Percentiles rank a stretch among this genome's conserved stretches.
These are phyloP conservation scores for Microplitis demolitor DNA, from an alignment of 1,140 invertebrate genomes.

Conservation along the genomic window DNA sequence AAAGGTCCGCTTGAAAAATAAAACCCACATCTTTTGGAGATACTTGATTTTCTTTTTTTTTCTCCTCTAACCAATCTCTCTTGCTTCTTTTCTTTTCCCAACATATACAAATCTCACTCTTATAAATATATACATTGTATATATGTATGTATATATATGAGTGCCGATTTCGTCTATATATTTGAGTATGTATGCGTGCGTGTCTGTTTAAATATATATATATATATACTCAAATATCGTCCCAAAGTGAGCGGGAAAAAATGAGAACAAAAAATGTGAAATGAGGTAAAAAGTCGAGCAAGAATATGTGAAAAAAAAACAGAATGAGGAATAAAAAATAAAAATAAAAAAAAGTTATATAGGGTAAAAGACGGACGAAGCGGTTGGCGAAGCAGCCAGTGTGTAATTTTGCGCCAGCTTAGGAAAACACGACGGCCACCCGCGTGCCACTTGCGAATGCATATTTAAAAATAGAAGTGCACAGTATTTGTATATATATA, in stretches of 20 bases:
- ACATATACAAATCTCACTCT: not conserved
- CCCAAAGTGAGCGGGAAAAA: conserved; percentile 10
- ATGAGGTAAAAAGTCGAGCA: too few relatives aligned
- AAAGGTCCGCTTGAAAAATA: conserved; percentile 58
- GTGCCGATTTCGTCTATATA: too few relatives aligned
- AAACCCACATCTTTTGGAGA: conserved; percentile 35
- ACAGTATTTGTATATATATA: conserved; percentile 31
- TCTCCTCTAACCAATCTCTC: conserved; percentile 26
- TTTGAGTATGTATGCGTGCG: too few relatives aligned
- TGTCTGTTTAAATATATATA: too few relatives aligned
- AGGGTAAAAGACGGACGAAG: conserved; percentile 24
- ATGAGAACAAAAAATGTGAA: conserved; percentile 8
- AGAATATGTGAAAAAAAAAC: too few relatives aligned
- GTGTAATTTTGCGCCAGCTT: conserved; percentile 64
- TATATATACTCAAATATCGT: too few relatives aligned
- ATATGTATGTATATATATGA: too few relatives aligned
- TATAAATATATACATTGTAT: too few relatives aligned
- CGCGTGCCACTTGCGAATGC: conserved; percentile 58
- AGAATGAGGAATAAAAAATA: not conserved
- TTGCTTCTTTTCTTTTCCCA: conserved; percentile 7
- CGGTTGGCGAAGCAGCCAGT: conserved; percentile 52
- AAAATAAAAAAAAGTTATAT: not conserved
- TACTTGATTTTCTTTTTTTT: not conserved
- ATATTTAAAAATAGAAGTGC: conserved; percentile 58
- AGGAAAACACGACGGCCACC: conserved; percentile 63